These are phyloP conservation scores for Armadillidium nasatum DNA, from an alignment of 1,140 invertebrate species.

Conservation along the genomic window DNA sequence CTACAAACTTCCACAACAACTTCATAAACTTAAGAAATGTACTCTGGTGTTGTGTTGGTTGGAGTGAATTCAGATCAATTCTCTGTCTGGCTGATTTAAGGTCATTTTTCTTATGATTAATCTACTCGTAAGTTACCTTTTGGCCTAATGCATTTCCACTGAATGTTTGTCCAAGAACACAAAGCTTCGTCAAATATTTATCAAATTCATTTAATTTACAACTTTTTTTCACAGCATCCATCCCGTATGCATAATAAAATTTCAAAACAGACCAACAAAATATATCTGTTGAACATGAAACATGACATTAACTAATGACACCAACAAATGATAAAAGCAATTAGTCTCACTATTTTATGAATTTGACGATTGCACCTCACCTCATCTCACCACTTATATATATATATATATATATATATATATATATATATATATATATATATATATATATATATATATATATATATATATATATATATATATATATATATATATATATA, in stretches of 20 bases:
- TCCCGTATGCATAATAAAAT: background rate
- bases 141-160: background rate
- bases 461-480: constrained; percentile 10
- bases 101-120: no score
- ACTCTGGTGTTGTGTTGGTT: no score
- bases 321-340: background rate
- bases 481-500: constrained; percentile 19
- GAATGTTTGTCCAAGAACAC: background rate
- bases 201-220: no score
- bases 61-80: no score
- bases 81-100: no score
- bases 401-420: constrained; percentile 12
- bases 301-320: background rate
- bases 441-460: constrained; percentile 16
- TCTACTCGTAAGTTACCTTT: background rate
- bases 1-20: no score
- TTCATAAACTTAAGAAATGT: no score
- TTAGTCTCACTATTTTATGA: background rate
- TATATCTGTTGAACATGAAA: background rate
- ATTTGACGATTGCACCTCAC: no score
- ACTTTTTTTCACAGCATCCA: no score
- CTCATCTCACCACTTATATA: no score
- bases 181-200: no score
- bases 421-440: constrained; percentile 13
- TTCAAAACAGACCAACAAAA: background rate